Evolutionary conservation across 1,140 invertebrate species (phyloP).

Genomic region (Caerostris darwini): DNA sequence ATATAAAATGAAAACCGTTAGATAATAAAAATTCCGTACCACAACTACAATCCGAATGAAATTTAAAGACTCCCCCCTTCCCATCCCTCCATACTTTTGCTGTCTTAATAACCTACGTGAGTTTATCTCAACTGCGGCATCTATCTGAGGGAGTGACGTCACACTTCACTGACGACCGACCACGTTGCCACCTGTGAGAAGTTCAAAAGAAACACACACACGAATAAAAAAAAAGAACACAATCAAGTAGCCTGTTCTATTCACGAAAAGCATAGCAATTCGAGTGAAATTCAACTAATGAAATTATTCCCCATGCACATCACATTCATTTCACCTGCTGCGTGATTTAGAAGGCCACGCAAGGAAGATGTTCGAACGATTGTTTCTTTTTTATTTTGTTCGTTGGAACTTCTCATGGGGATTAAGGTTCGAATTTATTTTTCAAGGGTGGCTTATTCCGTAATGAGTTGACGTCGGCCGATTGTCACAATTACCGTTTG

Average conservation of each 20-base stretch:
- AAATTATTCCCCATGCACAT: constrained; percentile 11
- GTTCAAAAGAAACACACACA: constrained; percentile 9
- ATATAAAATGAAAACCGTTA: background rate
- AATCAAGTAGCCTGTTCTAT: background rate
- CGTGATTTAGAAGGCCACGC: background rate
- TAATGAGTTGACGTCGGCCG: constrained; percentile 53
- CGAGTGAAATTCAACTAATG: background rate
- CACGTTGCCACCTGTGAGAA: constrained; percentile 39
- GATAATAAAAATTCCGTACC: background rate
- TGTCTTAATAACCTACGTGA: background rate
- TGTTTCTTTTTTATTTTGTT: background rate
- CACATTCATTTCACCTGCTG: constrained; percentile 1
- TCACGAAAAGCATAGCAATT: constrained; percentile 29
- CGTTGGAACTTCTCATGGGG: background rate
- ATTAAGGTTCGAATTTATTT: constrained; percentile 35
- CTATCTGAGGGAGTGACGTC: constrained; percentile 45
- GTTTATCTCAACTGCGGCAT: constrained; percentile 11
- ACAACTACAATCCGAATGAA: constrained; percentile 29
- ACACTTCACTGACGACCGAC: constrained; percentile 36
- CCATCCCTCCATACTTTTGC: background rate
- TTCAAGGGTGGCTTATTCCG: constrained; percentile 47
- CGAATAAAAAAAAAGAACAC: constrained; percentile 9
- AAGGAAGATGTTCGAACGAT: background rate
- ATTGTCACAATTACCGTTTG: constrained; percentile 41
- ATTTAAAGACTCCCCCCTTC: constrained; percentile 22